phyloP scores from a whole-genome alignment of 1,140 invertebrate genomes.

The Gyrodactylus salaris region DNA sequence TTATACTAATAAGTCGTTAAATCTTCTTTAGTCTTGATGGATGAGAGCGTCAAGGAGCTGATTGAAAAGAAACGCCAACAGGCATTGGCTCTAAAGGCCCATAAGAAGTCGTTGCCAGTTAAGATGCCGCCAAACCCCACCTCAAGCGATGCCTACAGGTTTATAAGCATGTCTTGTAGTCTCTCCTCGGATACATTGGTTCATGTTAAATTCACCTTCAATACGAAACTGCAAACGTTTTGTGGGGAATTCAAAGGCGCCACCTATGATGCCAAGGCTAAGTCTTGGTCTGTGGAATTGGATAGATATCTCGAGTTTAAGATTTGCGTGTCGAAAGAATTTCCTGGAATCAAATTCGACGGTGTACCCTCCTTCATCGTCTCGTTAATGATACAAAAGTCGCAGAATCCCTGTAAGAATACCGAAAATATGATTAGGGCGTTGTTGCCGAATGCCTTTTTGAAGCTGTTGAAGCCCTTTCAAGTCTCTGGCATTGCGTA shows the following conservation, averaged over 20 bases:
- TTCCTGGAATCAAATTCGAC: constrained; percentile 7
- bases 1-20: too few species aligned
- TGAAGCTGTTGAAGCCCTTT: neutral
- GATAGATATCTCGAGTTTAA: neutral
- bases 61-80: neutral
- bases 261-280: neutral
- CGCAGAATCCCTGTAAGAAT: neutral
- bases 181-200: neutral
- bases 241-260: neutral
- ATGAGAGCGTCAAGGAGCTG: neutral
- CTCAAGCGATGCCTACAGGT: neutral
- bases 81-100: neutral
- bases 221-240: neutral
- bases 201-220: neutral
- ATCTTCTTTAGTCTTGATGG: too few species aligned
- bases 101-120: neutral
- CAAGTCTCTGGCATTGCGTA: neutral
- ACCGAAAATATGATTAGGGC: neutral
- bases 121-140: neutral
- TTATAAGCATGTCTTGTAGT: neutral
- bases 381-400: constrained; percentile 13
- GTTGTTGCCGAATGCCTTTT: neutral
- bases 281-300: neutral
- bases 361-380: constrained; percentile 8
- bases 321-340: constrained; percentile 4